These are phyloP conservation scores for Drosophila parthenogenetica DNA, from an alignment of 2,888 invertebrate genomes.

Conservation along the genomic window DNA sequence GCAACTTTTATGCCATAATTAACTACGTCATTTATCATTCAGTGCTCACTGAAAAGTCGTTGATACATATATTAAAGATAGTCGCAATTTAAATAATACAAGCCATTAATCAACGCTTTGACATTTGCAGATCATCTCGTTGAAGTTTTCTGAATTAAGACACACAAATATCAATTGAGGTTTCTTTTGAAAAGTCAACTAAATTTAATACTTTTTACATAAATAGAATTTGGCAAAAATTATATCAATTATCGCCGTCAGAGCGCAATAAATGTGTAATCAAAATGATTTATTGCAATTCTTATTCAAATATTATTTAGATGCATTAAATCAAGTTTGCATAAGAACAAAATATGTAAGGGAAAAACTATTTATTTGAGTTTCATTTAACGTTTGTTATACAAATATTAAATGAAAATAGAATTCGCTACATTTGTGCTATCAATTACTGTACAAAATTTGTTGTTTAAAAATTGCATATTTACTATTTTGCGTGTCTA, in stretches of 20 bases:
- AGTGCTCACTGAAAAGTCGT: conserved; percentile 3
- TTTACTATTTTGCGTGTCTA: conserved; percentile 56
- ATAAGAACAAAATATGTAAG: conserved; percentile 22
- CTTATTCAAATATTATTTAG: conserved; percentile 16
- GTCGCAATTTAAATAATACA: background rate
- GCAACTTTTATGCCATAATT: conserved; percentile 56
- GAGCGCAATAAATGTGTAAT: conserved; percentile 48
- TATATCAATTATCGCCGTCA: conserved; percentile 16
- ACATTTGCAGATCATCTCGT: background rate
- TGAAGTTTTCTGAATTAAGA: background rate
- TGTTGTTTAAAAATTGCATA: conserved; percentile 45
- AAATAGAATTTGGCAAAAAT: background rate
- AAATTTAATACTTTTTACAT: too few species aligned
- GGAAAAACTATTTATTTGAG: too few species aligned
- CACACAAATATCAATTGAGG: background rate
- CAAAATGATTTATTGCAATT: conserved; percentile 41
- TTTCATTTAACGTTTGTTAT: conserved; percentile 44
- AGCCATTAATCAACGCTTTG: conserved; percentile 6
- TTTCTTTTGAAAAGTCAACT: background rate
- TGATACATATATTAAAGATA: conserved; percentile 20
- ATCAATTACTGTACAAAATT: conserved; percentile 42
- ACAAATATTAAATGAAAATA: conserved; percentile 15
- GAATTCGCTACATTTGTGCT: conserved; percentile 21
- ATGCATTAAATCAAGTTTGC: conserved; percentile 50
- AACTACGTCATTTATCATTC: conserved; percentile 67